Base-by-base conservation (phyloP, 2,888 invertebrate species). In the Branchipolynoe longqiensis region DNA sequence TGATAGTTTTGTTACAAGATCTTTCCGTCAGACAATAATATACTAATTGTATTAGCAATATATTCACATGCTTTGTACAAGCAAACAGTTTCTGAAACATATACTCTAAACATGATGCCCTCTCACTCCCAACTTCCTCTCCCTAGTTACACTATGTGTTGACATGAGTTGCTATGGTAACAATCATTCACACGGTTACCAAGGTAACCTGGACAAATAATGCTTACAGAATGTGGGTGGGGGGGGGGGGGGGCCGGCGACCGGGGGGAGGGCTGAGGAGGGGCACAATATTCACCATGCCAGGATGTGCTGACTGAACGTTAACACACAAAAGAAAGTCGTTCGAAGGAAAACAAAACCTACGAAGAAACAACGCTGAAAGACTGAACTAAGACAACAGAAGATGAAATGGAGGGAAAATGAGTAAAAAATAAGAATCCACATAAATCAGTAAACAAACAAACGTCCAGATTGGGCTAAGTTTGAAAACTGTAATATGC, bases 21-120 rank as follows among this genome's bases (percentile, higher is more conserved):
- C 36, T n/a, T 33, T 69, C 69, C 38, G 69, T 38, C 69, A 69
- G 69, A 69, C 69, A 69, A 69, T 69, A 33, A 69, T 69, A 69
- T 36, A 69, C 18, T 69, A 69, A 69, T 69, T 18, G 1, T 69
- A 69, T 33, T 69, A 69, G 69, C 69, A 33, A 69, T 38, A n/a
- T n/a, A 69, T 33, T 36, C 69, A 69, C 18, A 12, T 69, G 69
- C 69, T 69, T 69, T 36, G 38, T 69, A 69, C 69, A 69, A 69
- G 69, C 69, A 69, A 22, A 69, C 69, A 69, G 28, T 3, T 22
- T 3, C 36, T 69, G 33, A 33, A 18, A 69, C 69, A 58, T 4
- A 69, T 38, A 1, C 38, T 69, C 22, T n/a, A 69, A 69, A 69
- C 69, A 69, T 69, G 69, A 69, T 33, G 36, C 38, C 22, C 69